Conservation (phyloP, 1,140 invertebrate genomes). For the Platyura marginata region DNA sequence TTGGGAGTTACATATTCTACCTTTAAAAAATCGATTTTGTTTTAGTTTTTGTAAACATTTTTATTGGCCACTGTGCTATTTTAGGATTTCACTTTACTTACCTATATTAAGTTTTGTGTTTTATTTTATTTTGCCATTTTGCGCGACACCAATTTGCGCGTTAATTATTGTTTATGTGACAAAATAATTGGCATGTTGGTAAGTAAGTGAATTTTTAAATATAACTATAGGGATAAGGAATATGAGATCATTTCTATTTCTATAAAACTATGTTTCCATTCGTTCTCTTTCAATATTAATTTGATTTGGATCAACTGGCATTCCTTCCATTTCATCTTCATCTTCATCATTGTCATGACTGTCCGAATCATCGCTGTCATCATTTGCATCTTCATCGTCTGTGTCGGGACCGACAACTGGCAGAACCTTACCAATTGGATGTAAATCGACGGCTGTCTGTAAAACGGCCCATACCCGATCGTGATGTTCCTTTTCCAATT, state of each 20-base stretch:
- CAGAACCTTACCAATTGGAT: slow-evolving; percentile 14
- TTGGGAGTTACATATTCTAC: too few species aligned
- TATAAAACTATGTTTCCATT: background rate
- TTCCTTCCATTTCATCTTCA: slow-evolving; percentile 7
- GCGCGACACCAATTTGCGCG: too few species aligned
- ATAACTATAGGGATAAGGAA: too few species aligned
- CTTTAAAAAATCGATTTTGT: too few species aligned
- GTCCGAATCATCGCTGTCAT: slow-evolving; percentile 22
- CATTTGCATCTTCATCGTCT: slow-evolving; percentile 23
- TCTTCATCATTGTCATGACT: slow-evolving; percentile 23
- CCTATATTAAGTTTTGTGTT: too few species aligned
- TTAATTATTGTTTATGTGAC: too few species aligned
- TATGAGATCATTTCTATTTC: background rate
- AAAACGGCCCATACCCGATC: slow-evolving; percentile 11
- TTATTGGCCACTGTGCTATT: too few species aligned
- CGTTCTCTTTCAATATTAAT: background rate
- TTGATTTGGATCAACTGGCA: background rate
- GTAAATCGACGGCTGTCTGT: background rate
- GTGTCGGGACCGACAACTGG: slow-evolving; percentile 19
- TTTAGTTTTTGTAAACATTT: too few species aligned
- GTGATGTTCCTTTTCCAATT: slow-evolving; percentile 18
- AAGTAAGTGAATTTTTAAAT: too few species aligned
- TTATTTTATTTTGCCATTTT: too few species aligned
- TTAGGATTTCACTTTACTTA: too few species aligned
- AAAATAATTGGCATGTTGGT: too few species aligned